Base-by-base conservation (phyloP, 2,888 invertebrate species). In the Fabriciana adippe region DNA sequence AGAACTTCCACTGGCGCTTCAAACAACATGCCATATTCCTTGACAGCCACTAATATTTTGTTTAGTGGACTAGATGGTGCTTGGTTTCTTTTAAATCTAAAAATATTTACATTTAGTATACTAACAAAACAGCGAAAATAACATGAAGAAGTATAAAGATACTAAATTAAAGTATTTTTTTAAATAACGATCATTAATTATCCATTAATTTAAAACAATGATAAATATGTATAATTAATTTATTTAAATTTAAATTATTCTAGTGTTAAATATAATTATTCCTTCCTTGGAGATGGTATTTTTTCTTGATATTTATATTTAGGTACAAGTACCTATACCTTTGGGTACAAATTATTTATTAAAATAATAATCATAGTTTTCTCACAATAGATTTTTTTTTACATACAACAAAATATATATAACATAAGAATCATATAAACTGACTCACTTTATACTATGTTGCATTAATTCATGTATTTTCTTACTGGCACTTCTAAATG, bases 1-100 rank as follows among this genome's bases (percentile, higher is more conserved):
- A 87, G 83, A 77, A 85, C 82, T 74, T 81, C 91, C 16, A 78
- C 84, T 2, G 93, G 91, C 70, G 93, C 94, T 80, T 95, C 94
- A 86, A 97, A 96, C 69, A 97, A 86, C 75, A 97, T 94, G 3
- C 97, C 97, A 76, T 97, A 96, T 79, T 98, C 98, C 82, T 96
- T 97, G 35, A 97, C 95, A 0, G 96, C 95, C 11, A 96, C 95
- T 55, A 97, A 87, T 74, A 95, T 96, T 82, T 95, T 96, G 79
- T 96, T 96, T 65, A 96, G 90, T 1, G 94, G 90, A 71, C 93
- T 93, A 21, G 93, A 92, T 15, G 94, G 93, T 4, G 90, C 89
- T 45, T 94, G 89, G 78, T 94, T 93, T 74, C 90, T 93, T 81
- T 94, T 94, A 74, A 94, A 94, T 55, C 93, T 93, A 76, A 68